phyloP scores from a whole-genome alignment of 2,888 invertebrate genomes.

The Itoplectis maculator region DNA sequence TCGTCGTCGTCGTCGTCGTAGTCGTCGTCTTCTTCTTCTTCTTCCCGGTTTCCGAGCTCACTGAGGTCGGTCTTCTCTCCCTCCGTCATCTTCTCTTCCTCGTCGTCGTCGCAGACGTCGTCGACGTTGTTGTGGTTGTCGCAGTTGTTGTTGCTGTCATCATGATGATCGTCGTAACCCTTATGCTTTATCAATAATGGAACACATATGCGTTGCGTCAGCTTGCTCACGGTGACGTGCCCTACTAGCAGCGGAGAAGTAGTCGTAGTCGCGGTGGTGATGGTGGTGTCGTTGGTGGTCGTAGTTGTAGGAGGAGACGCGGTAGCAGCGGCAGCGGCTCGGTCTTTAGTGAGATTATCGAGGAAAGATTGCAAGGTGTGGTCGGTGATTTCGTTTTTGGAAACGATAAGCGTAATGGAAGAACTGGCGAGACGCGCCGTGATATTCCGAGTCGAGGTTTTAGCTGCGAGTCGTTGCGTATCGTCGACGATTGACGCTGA shows the following conservation, averaged over 20 bases:
- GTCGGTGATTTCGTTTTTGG: slow-evolving; percentile 82
- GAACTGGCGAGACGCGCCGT: slow-evolving; percentile 78
- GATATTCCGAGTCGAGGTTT: slow-evolving; percentile 47
- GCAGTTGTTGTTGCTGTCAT: slow-evolving; percentile 68
- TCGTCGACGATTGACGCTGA: slow-evolving; percentile 12
- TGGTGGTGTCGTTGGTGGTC: too few relatives aligned
- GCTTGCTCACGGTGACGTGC: slow-evolving; percentile 81
- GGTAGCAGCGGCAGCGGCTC: slow-evolving; percentile 72
- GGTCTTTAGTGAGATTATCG: slow-evolving; percentile 75
- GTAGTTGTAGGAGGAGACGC: slow-evolving; percentile 71
- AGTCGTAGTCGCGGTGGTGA: too few relatives aligned
- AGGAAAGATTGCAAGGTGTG: slow-evolving; percentile 80
- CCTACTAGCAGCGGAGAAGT: slow-evolving; percentile 67
- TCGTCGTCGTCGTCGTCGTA: slow-evolving; percentile 46
- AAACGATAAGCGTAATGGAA: slow-evolving; percentile 85
- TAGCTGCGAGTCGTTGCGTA: neutral
- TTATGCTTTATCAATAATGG: slow-evolving; percentile 83
- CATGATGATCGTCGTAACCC: slow-evolving; percentile 75
- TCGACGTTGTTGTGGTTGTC: slow-evolving; percentile 2
- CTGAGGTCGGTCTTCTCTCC: neutral
- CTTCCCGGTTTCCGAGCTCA: slow-evolving; percentile 20
- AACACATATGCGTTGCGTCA: slow-evolving; percentile 84
- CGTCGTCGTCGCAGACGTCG: slow-evolving; percentile 27
- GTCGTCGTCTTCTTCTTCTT: slow-evolving; percentile 26
- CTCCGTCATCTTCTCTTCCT: neutral